Evolutionary conservation across 2,113 vertebrate species (phyloP).

Genomic region (Solea solea): DNA sequence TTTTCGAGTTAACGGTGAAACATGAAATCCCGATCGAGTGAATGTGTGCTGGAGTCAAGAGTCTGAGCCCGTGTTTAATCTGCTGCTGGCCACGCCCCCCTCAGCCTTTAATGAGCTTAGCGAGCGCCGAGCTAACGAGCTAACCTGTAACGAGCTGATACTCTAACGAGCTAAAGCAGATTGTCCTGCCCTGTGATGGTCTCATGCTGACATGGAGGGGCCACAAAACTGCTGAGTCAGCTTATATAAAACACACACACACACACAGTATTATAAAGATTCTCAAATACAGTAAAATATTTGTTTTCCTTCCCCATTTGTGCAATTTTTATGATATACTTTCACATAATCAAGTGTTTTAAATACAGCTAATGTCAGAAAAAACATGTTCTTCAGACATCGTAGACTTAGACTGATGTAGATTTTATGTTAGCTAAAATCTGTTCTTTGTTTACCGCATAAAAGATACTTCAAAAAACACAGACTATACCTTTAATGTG

Average conservation of each 20-base stretch:
- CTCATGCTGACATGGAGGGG: constrained; percentile 28
- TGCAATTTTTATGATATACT: too few relatives aligned
- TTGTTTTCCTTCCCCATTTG: too few relatives aligned
- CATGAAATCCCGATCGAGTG: not conserved
- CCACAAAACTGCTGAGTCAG: not conserved
- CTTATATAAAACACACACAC: constrained; percentile 15
- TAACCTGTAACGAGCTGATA: constrained; percentile 45
- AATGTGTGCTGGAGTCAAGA: constrained; percentile 39
- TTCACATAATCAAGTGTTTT: too few relatives aligned
- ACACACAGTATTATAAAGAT: not conserved
- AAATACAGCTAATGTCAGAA: too few relatives aligned
- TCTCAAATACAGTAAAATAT: too few relatives aligned
- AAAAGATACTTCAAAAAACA: too few relatives aligned
- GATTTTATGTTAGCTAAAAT: too few relatives aligned
- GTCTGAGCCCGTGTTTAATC: constrained; percentile 40
- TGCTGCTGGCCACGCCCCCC: constrained; percentile 27
- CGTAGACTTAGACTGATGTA: too few relatives aligned
- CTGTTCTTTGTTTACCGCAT: too few relatives aligned
- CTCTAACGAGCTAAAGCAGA: constrained; percentile 57
- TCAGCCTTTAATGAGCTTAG: constrained; percentile 63
- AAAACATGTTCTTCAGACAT: too few relatives aligned
- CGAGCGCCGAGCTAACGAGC: constrained; percentile 50
- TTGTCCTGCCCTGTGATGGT: constrained; percentile 44
- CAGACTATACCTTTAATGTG: too few relatives aligned
- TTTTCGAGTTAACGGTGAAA: not conserved